A percentile compares a stretch with the other conserved stretches of the same genome.
Conservation (phyloP, 1,140 invertebrate genomes). For the Hyles euphorbiae region DNA sequence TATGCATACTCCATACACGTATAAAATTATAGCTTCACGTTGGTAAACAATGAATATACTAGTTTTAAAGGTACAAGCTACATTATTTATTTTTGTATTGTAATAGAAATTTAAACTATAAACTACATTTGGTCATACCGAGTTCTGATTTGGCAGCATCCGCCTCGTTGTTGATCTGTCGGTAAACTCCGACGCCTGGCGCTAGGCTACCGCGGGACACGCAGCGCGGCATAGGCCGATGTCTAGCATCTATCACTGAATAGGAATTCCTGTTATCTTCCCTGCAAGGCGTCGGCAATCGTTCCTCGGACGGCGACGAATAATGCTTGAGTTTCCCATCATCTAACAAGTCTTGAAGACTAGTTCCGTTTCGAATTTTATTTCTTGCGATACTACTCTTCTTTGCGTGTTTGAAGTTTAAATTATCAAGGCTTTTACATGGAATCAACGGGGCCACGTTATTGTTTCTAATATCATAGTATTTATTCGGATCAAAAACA, state of each 20-base stretch:
- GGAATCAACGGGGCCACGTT: constrained; percentile 47
- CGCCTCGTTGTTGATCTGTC: constrained; percentile 49
- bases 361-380: constrained; percentile 50
- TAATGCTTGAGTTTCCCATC: constrained; percentile 59
- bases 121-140: constrained; percentile 18
- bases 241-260: constrained; percentile 51
- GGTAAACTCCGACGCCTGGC: constrained; percentile 57
- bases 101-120: background rate
- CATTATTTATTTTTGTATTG: no score
- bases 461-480: constrained; percentile 61
- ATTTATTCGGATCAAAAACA: constrained; percentile 54
- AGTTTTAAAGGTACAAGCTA: no score
- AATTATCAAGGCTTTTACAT: constrained; percentile 67
- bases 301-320: constrained; percentile 46
- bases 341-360: constrained; percentile 59
- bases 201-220: constrained; percentile 38
- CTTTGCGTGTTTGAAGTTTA: constrained; percentile 42
- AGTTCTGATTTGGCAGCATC: constrained; percentile 19
- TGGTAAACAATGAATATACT: no score
- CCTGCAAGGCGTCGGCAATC: constrained; percentile 25
- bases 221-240: constrained; percentile 40
- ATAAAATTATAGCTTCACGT: no score
- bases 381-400: constrained; percentile 30
- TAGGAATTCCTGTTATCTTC: constrained; percentile 59
- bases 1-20: no score